Evolutionary conservation across 1,140 invertebrate genomes (phyloP), one percentile per base, ranked within the genome.

Genomic region (Saccostrea echinata): DNA sequence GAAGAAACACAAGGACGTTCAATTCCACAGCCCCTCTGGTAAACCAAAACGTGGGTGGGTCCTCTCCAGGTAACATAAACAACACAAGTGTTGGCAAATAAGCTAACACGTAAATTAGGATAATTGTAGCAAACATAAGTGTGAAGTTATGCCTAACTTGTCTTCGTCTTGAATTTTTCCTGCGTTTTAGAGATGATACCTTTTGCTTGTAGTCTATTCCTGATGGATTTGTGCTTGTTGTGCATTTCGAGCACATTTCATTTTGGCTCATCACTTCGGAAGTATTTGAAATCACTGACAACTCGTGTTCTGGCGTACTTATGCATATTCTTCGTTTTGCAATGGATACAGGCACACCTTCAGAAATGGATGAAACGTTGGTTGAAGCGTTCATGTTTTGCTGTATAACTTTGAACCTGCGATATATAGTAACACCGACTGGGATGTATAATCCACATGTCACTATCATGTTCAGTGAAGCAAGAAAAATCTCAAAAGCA

Each of bases 91-190:
- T 76, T 27, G 68, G 68, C 30, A 76, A 12, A 27, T 76, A 76
- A 33, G 68, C 68, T 33, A 76, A 27, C 13, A 76, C 30, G 3
- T 76, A 76, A 27, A 76, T 33, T 33, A 76, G 8, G 24, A 76
- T 76, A 76, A 76, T 76, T 27, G 27, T 76, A 16, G 68, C 68
- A 76, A 76, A 76, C 68, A 76, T 76, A 11, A 76, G 27, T 33
- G 68, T 76, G 0, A 76, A 76, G 68, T 76, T 76, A 16, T 76
- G 68, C 27, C 3, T 76, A 33, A 27, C 27, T 76, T 76, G 24
- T 30, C 33, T 76, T 18, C 68, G 30, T 76, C 68, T 76, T 16
- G 24, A 30, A 76, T 30, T 33, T 12, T 76, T 76, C 27, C 68
- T 27, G 24, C 68, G 68, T 24, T 76, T 76, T 11, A 76, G 27